Evolutionary conservation across 2,113 vertebrate species (phyloP).

Genomic region (Lophotis ruficrista): DNA sequence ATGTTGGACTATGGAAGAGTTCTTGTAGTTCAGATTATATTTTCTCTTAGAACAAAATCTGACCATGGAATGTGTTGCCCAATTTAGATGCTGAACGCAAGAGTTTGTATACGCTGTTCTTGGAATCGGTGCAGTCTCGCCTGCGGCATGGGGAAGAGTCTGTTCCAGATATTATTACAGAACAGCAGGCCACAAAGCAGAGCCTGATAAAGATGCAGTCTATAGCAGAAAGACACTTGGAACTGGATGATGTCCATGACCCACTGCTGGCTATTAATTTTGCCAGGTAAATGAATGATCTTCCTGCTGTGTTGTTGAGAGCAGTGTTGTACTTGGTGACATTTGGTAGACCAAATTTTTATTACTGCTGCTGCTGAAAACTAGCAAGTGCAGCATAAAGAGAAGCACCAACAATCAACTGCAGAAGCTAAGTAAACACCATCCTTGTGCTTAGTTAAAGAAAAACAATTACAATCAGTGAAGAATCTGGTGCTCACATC

Average conservation of each 20-base stretch:
- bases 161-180: slow-evolving; percentile 73
- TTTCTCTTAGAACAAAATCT: not conserved
- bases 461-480: not conserved
- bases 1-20: not conserved
- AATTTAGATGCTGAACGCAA: slow-evolving; percentile 91
- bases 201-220: slow-evolving; percentile 94
- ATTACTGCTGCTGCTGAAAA: not conserved
- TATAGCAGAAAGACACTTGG: slow-evolving; percentile 88
- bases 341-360: not conserved
- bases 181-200: slow-evolving; percentile 85
- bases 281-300: slow-evolving; percentile 81
- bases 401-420: not conserved
- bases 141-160: slow-evolving; percentile 86
- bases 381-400: not conserved
- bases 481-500: not conserved
- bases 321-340: not conserved
- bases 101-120: slow-evolving; percentile 88
- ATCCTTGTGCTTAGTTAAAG: not conserved
- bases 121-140: slow-evolving; percentile 92
- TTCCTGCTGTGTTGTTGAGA: not conserved
- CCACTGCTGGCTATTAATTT: slow-evolving; percentile 95
- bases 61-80: not conserved
- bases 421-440: not conserved
- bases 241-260: slow-evolving; percentile 88
- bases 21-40: not conserved